These are phyloP conservation scores for Vanacampus margaritifer DNA, from an alignment of 2,113 vertebrate genomes.

Conservation along the genomic window DNA sequence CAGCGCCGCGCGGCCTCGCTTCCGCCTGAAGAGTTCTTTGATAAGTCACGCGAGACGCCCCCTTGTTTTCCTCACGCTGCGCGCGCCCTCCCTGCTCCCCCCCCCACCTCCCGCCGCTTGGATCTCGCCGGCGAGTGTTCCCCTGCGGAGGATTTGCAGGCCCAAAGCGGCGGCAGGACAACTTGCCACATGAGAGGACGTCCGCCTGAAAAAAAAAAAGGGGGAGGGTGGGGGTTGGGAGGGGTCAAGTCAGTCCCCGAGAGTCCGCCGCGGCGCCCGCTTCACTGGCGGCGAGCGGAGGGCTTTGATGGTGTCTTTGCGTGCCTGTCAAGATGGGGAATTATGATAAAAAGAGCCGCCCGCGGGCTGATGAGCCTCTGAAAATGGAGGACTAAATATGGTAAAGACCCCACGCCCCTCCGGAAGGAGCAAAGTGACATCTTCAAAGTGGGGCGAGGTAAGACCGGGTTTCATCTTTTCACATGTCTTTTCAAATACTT, in stretches of 20 bases:
- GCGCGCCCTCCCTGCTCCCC: too few species aligned
- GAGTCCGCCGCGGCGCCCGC: constrained; percentile 27
- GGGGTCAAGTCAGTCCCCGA: constrained; percentile 54
- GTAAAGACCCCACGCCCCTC: constrained; percentile 11
- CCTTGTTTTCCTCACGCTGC: background rate
- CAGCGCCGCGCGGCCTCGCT: background rate
- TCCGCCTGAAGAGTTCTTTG: background rate
- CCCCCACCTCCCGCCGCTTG: too few species aligned
- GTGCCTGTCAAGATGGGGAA: constrained; percentile 53
- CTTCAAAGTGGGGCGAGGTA: background rate
- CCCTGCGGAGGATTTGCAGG: constrained; percentile 10
- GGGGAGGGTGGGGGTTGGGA: constrained; percentile 7
- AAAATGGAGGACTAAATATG: constrained; percentile 24
- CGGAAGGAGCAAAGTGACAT: background rate
- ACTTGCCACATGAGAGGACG: constrained; percentile 33
- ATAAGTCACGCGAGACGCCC: background rate
- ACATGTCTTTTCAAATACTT: background rate
- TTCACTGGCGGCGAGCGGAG: constrained; percentile 38
- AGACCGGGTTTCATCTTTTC: background rate
- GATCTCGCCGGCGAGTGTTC: too few species aligned
- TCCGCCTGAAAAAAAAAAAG: constrained; percentile 53
- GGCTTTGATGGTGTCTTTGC: constrained; percentile 53
- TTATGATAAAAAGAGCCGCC: constrained; percentile 56
- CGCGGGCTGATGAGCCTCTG: constrained; percentile 26
- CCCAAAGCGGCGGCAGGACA: too few species aligned